A percentile compares a stretch with the other conserved stretches of the same genome.
Evolutionary conservation across 2,113 vertebrate genomes (phyloP).

Genomic region (Panthera leo): DNA sequence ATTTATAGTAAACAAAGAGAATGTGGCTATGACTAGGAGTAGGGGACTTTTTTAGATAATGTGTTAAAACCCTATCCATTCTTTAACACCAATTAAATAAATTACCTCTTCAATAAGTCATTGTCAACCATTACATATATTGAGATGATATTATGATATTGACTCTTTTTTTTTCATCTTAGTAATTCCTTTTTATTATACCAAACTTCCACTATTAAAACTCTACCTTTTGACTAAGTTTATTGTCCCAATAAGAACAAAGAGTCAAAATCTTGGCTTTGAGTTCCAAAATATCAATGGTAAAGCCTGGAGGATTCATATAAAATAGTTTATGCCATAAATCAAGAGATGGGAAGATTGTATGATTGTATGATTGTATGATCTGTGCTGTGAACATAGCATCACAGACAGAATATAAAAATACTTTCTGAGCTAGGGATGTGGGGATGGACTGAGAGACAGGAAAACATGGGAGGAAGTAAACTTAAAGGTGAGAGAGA

Average conservation of each 20-base stretch:
- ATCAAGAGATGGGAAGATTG: background rate
- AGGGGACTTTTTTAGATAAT: background rate
- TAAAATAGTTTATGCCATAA: background rate
- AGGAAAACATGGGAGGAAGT: background rate
- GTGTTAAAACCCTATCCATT: background rate
- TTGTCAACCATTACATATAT: background rate
- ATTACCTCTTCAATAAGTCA: background rate
- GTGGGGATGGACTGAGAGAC: background rate
- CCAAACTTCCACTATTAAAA: background rate
- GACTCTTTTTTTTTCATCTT: background rate
- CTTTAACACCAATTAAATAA: background rate
- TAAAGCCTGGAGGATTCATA: background rate
- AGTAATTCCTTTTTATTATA: background rate
- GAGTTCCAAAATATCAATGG: conserved; percentile 36
- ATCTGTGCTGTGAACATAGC: background rate
- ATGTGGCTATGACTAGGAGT: background rate
- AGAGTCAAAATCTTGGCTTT: conserved; percentile 25
- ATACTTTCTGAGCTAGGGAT: background rate
- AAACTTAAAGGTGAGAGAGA: background rate
- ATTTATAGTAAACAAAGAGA: background rate
- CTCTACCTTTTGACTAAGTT: background rate
- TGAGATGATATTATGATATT: background rate
- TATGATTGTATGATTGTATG: background rate
- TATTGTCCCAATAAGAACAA: background rate
- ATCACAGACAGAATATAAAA: background rate